Percentiles rank a stretch among this genome's conserved stretches.
These are phyloP conservation scores for Crotalus tigris DNA, from an alignment of 2,113 vertebrate genomes.

Conservation along the genomic window DNA sequence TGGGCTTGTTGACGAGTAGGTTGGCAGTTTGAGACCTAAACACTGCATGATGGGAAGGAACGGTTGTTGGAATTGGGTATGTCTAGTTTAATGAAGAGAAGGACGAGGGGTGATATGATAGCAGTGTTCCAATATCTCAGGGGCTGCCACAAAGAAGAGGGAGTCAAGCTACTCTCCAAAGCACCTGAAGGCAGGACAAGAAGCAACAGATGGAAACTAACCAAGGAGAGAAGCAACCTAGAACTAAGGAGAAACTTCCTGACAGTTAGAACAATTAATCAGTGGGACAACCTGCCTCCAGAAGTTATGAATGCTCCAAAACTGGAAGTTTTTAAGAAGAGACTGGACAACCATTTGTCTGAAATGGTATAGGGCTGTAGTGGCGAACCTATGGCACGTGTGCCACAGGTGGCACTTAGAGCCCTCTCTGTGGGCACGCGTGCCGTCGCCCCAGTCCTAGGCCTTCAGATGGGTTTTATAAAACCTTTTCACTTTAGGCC, in stretches of 20 bases:
- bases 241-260: not conserved
- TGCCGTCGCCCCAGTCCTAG: too few relatives aligned
- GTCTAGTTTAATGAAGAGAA: not conserved
- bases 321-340: not conserved
- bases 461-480: too few relatives aligned
- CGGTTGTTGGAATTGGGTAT: not conserved
- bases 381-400: too few relatives aligned
- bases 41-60: not conserved
- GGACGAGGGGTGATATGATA: not conserved
- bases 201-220: not conserved
- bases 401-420: too few relatives aligned
- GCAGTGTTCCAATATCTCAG: not conserved
- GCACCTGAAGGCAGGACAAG: not conserved
- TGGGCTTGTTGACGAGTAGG: not conserved
- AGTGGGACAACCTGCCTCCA: not conserved
- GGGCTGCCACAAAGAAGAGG: not conserved
- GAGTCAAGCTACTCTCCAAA: not conserved
- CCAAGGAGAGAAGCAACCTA: not conserved
- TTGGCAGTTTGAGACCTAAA: not conserved
- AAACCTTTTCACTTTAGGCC: too few relatives aligned
- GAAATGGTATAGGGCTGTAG: not conserved
- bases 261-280: not conserved
- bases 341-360: not conserved
- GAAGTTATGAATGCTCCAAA: not conserved
- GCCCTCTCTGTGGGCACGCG: too few relatives aligned